Evolutionary conservation across 2,888 invertebrate species (phyloP), one percentile per base, ranked within the genome.

Genomic region (Oligia latruncula): DNA sequence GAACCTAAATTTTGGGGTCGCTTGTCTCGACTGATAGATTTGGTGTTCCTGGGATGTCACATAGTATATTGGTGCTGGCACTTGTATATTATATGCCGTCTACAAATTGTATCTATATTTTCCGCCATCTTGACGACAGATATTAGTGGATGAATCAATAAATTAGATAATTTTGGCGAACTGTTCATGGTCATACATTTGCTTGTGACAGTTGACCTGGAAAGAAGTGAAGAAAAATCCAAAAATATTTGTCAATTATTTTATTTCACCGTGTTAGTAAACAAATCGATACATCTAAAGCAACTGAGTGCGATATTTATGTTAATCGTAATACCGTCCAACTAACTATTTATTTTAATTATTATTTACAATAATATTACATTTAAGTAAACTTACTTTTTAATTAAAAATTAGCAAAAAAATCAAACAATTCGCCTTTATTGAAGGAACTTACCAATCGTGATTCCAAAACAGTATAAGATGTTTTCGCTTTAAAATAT

Each of bases 241-340:
- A 55, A 15, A 13, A 49, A 8, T 62, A 9, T 71, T 80, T 71
- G 65, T 83, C 77, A 79, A 81, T 88, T 77, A 75, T 81, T 89
- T 84, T 81, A 89, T 89, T 89, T 81, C 71, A 84, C 71, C n/a
- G 81, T 87, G 90, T 87, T 76, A 89, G 81, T 89, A 88, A 89
- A 89, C 89, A 89, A 88, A 89, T 80, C 13, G 78, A 78, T 90
- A 90, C 89, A 90, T 80, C 89, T 89, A 89, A 90, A 90, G 89
- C 89, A 89, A 86, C 85, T 71, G 49, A 82, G 89, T 89, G 89
- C 84, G 84, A 83, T 85, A 82, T 89, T 86, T 78, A 82, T 76
- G 29, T 87, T 84, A 65, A 67, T 80, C 62, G 75, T 88, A 74
- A 83, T 81, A 86, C 70, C 77, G 65, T 85, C 67, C 78, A 81